Base-by-base conservation (phyloP, 2,113 vertebrate species). In the Riparia riparia region DNA sequence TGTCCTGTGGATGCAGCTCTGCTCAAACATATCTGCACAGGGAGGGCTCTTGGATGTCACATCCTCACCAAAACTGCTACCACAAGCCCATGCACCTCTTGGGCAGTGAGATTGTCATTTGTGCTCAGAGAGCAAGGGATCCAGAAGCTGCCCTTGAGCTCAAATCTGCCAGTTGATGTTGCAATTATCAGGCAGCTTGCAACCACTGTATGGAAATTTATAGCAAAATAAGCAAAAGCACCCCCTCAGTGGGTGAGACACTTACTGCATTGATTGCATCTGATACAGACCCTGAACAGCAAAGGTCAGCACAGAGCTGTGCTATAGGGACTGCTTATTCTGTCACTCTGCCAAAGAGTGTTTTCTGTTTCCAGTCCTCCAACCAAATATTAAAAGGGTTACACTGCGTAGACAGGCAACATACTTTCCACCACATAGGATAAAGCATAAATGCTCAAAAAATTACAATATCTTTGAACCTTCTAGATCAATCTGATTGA, bases 381-480 rank as follows among this genome's bases (percentile, higher is more conserved):
- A 58, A 25, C 5, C 10, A 58, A 72, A 60, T 14, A 53, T 50
- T 72, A 65, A 69, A 76, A 91, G 45, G 70, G 50, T 93, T 89
- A 54, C 42, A 8, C 22, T n/a, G 34, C 24, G 34, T 31, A 53
- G 19, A 66, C 13, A 18, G 22, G n/a, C 21, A 47, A 25, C 32
- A 49, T 21, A 50, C 37, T 79, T 86, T 76, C 49, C 37, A 76
- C 15, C 25, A 28, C 69, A 57, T 1, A 47, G 34, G 29, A 73
- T 51, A 76, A 57, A 82, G 39, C n/a, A 53, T 39, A 91, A 91
- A 50, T 47, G 82, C 82, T 90, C 37, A 54, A 80, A 72, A 82
- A 95, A 91, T 90, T 45, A 82, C 78, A 94, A 1, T 72, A 39
- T 58, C 82, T 91, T 96, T 93, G 73, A 96, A 87, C 70, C 51